Conservation (phyloP, 2,888 invertebrate species). For the Hypomecis atomaria region DNA sequence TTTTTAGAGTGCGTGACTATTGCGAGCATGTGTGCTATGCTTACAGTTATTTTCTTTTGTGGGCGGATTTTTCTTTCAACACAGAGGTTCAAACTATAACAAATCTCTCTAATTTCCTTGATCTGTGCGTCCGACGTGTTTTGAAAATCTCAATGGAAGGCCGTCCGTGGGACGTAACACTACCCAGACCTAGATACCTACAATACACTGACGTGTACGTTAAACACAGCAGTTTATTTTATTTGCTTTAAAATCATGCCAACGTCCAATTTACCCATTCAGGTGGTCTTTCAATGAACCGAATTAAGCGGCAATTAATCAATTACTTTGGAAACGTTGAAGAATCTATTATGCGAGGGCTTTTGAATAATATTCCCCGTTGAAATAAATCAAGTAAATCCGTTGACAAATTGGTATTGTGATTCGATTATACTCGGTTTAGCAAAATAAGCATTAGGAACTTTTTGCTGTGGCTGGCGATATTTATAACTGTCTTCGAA, state of each 20-base stretch:
- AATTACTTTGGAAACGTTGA: constrained; percentile 42
- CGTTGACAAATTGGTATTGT: constrained; percentile 48
- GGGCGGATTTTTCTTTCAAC: too few species aligned
- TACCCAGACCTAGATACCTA: background rate
- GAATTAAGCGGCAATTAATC: constrained; percentile 48
- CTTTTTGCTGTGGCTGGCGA: background rate
- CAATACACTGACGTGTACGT: background rate
- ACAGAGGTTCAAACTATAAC: too few species aligned
- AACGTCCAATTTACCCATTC: constrained; percentile 41
- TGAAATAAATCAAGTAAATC: constrained; percentile 47
- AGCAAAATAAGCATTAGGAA: constrained; percentile 25
- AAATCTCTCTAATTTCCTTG: too few species aligned
- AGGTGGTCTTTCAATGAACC: constrained; percentile 39
- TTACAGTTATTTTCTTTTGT: too few species aligned
- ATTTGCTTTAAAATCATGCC: constrained; percentile 1
- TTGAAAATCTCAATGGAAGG: too few species aligned
- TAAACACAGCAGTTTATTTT: background rate
- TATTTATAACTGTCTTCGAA: too few species aligned
- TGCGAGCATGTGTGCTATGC: too few species aligned
- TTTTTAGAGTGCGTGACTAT: too few species aligned
- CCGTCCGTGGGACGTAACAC: too few species aligned
- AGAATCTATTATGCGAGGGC: constrained; percentile 38
- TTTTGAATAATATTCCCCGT: constrained; percentile 34
- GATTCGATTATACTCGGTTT: constrained; percentile 43
- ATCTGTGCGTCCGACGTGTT: too few species aligned